Evolutionary conservation across 2,113 vertebrate genomes (phyloP), one percentile per base, ranked within the genome.

Genomic region (Colossoma macropomum): DNA sequence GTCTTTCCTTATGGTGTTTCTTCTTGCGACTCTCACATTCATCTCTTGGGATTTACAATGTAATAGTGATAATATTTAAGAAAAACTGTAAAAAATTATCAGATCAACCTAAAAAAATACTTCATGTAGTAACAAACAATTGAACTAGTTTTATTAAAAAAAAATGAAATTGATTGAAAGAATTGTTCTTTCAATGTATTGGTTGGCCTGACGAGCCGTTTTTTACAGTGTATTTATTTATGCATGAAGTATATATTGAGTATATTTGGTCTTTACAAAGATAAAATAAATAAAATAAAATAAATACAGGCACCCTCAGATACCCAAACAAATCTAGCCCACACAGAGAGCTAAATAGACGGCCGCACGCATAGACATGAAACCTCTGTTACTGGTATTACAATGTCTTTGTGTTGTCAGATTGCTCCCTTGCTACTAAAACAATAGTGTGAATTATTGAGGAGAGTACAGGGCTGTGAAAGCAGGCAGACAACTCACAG

Each of bases 311-410:
- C 59, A n/a, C n/a, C n/a, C 41, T 45, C 5, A 45, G 41, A 45
- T 13, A 66, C 63, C 27, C 27, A 66, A 6, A 66, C 13, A 38
- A 59, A 59, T n/a, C 21, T 23, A 6, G 54, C n/a, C 23, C 30
- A 38, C 16, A 38, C 5, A 34, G 2, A 69, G 16, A 21, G 16
- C 17, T 23, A 71, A 13, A 15, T 1, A 21, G 16, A 0, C 68
- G 75, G 25, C 85, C 85, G 78, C 90, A 88, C 84, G 86, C 85
- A 77, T 41, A 74, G 5, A 68, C 65, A 32, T 11, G 2, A 1
- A 30, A 4, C 32, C 15, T 45, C 19, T 69, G 1, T 11, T 23
- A 19, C 66, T 41, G 66, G 32, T 34, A 41, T 23, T 69, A 69
- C 65, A 38, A 23, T 1, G 59, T 21, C 19, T 71, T 21, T 27